A percentile compares a stretch with the other conserved stretches of the same genome.
phyloP scores from a whole-genome alignment of 2,797 vertebrate genomes.

The Myripristis murdjan region DNA sequence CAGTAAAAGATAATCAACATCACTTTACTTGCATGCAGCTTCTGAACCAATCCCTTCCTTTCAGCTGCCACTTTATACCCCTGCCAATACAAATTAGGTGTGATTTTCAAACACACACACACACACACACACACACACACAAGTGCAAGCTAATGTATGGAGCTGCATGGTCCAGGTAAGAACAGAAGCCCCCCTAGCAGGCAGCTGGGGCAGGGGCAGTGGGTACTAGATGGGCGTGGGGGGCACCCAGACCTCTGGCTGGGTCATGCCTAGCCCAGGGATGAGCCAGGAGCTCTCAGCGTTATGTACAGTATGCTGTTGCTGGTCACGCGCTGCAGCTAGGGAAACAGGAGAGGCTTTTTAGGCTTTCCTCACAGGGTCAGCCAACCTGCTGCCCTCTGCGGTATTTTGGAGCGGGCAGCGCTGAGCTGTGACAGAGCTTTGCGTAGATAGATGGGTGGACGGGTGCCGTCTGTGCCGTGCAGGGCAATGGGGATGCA shows the following conservation, averaged over 20 bases:
- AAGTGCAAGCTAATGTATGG: slow-evolving; percentile 29
- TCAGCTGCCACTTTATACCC: too few species aligned
- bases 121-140: background rate
- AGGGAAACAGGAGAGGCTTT: slow-evolving; percentile 75
- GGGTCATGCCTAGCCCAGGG: slow-evolving; percentile 12
- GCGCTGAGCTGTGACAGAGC: slow-evolving; percentile 32
- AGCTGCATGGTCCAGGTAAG: slow-evolving; percentile 20
- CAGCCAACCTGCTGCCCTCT: slow-evolving; percentile 71
- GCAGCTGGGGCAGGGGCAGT: slow-evolving; percentile 16
- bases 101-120: too few species aligned
- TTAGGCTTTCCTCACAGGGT: slow-evolving; percentile 75
- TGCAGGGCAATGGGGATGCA: slow-evolving; percentile 15
- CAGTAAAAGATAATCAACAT: too few species aligned
- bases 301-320: slow-evolving; percentile 79
- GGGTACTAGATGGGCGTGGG: slow-evolving; percentile 25
- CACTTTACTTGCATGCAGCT: too few species aligned
- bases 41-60: too few species aligned
- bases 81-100: too few species aligned
- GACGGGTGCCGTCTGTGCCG: slow-evolving; percentile 24
- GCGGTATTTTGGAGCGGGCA: slow-evolving; percentile 67
- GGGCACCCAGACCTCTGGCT: slow-evolving; percentile 30
- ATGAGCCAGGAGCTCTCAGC: slow-evolving; percentile 63
- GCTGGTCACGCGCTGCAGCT: slow-evolving; percentile 61
- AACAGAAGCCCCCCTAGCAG: slow-evolving; percentile 55
- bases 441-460: slow-evolving; percentile 16